Evolutionary conservation across 1,140 invertebrate genomes (phyloP).

Genomic region (Lordiphosa stackelbergi): DNA sequence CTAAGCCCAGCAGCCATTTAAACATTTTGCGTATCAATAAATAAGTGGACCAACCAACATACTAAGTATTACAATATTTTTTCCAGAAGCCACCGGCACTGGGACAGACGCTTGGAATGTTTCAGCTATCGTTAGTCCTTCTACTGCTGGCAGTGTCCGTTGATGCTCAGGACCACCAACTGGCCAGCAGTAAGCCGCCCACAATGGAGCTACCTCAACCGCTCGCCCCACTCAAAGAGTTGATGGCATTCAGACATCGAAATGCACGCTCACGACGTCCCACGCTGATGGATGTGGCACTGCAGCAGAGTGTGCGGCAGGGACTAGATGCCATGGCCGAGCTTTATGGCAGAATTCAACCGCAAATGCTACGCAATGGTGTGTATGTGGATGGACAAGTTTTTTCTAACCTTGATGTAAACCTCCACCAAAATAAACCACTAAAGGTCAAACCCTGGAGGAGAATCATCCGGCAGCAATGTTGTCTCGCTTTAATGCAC

Average conservation of each 20-base stretch:
- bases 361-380: constrained; percentile 74
- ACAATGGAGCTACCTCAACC: constrained; percentile 52
- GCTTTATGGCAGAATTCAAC: constrained; percentile 67
- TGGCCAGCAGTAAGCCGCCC: constrained; percentile 32
- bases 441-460: constrained; percentile 66
- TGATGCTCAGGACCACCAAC: constrained; percentile 4
- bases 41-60: constrained; percentile 26
- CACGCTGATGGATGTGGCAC: constrained; percentile 68
- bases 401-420: constrained; percentile 16
- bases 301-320: constrained; percentile 68
- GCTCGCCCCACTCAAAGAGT: constrained; percentile 15
- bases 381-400: constrained; percentile 20
- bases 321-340: constrained; percentile 72
- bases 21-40: not conserved
- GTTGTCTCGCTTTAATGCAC: constrained; percentile 71
- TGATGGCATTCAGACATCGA: constrained; percentile 7
- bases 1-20: too few relatives aligned
- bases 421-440: constrained; percentile 8
- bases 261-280: constrained; percentile 48
- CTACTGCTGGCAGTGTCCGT: constrained; percentile 16
- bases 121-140: constrained; percentile 26
- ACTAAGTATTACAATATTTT: constrained; percentile 10
- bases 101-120: constrained; percentile 27
- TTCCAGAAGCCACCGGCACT: constrained; percentile 29
- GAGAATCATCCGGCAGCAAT: constrained; percentile 73